A percentile compares a stretch with the other conserved stretches of the same genome.
Evolutionary conservation across 1,140 invertebrate species (phyloP).

Genomic region (Aporrectodea caliginosa): DNA sequence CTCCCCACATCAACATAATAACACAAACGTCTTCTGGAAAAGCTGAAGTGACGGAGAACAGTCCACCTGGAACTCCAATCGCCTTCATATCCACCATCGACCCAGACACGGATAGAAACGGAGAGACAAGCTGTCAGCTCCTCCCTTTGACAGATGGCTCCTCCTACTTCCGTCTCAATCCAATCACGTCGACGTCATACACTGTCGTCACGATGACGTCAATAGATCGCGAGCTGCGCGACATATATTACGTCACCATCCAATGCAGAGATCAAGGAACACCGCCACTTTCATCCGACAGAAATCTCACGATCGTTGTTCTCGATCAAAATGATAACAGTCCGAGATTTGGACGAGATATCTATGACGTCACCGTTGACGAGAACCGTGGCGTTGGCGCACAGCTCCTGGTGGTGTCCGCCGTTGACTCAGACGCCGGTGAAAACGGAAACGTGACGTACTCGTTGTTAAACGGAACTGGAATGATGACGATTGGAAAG

Average conservation of each 20-base stretch:
- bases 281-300: not conserved
- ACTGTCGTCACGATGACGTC: not conserved
- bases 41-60: not conserved
- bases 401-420: not conserved
- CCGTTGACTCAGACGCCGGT: not conserved
- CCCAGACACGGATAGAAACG: not conserved
- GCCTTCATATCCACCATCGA: not conserved
- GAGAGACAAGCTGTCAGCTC: not conserved
- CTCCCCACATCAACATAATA: not conserved
- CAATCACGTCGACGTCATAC: conserved; percentile 1
- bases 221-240: conserved; percentile 5
- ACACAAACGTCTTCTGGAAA: not conserved
- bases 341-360: conserved; percentile 2
- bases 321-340: conserved; percentile 14
- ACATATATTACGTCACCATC: not conserved
- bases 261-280: not conserved
- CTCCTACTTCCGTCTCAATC: not conserved
- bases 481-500: not conserved
- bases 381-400: conserved; percentile 7
- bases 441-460: conserved; percentile 13
- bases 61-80: not conserved
- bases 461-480: not conserved
- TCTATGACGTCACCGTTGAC: not conserved
- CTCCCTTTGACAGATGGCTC: too few relatives aligned
- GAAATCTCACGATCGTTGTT: not conserved